Base-by-base conservation (phyloP, 1,140 invertebrate species). In the Lasioglossum baleicum region DNA sequence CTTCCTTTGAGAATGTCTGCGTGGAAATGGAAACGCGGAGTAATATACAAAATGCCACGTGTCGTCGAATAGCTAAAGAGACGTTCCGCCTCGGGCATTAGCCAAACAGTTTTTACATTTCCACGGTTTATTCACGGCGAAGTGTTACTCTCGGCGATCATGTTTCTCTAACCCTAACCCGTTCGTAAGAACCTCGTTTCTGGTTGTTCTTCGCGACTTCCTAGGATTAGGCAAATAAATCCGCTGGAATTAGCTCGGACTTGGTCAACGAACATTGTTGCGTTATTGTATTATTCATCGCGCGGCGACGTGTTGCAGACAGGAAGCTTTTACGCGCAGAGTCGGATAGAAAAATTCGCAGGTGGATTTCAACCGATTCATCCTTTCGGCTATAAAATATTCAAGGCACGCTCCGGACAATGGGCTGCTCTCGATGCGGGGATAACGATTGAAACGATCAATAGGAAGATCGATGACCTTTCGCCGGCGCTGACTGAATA, bases 401-500 rank as follows among this genome's bases (percentile, higher is more conserved):
- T 61, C 71, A n/a, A 51, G 42, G 42, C 40, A 61, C 63, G 63
- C 15, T 26, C 7, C 42, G 31, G 2, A 75, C 64, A 68, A 80
- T 68, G 26, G 64, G n/a, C 17, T n/a, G 51, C 53, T 51, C 31
- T 20, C 53, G 64, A 60, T 70, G 61, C 58, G 31, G 15, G 40
- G 66, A 35, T 53, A 67, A 68, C 78, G 72, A 80, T 75, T 61
- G 72, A 75, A 66, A 51, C 53, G 72, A 42, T 80, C 64, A 68
- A 75, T 75, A 73, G 64, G 42, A 42, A 60, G 78, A 80, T 80
- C 75, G 75, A 81, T 65, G 75, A 64, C n/a, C 64, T 22, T 35
- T 56, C 35, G 48, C 20, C n/a, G 66, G 40, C 66, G 66, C 75
- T 70, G 64, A 68, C 75, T 31, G 63, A 64, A 76, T 70, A 70